phyloP scores from a whole-genome alignment of 2,113 vertebrate species.

The Syrrhaptes paradoxus region DNA sequence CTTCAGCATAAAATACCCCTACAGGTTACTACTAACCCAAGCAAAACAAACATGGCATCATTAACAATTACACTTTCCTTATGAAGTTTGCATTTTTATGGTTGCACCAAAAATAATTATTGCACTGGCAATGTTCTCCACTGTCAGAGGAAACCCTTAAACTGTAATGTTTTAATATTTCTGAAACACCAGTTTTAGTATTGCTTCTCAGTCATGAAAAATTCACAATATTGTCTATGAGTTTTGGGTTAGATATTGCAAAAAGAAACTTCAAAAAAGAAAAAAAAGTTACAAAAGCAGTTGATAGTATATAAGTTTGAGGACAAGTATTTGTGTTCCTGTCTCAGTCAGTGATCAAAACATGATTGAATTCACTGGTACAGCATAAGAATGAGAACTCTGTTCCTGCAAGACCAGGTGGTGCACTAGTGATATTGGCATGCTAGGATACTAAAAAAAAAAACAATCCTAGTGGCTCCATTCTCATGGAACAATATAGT shows the following conservation, averaged over 20 bases:
- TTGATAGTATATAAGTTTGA: background rate
- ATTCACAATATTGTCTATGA: accelerated
- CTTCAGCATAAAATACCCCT: too few species aligned
- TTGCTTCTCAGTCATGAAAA: background rate
- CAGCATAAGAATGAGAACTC: background rate
- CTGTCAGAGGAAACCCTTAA: background rate
- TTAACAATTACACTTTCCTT: background rate
- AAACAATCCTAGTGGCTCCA: background rate
- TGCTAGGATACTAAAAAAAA: background rate
- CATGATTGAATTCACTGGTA: background rate
- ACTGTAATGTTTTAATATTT: background rate
- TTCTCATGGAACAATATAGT: background rate
- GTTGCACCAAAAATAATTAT: background rate
- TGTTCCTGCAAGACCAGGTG: background rate
- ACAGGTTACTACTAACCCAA: background rate
- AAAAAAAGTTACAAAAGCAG: background rate
- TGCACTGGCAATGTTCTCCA: background rate
- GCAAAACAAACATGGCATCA: background rate
- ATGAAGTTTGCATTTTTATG: background rate
- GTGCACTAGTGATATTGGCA: background rate
- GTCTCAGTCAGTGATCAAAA: background rate
- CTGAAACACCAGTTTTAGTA: background rate
- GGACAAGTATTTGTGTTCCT: background rate
- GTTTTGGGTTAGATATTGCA: background rate
- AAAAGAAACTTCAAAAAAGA: background rate